Conservation (phyloP, 2,113 vertebrate species). For the Rhinogobius similis region DNA sequence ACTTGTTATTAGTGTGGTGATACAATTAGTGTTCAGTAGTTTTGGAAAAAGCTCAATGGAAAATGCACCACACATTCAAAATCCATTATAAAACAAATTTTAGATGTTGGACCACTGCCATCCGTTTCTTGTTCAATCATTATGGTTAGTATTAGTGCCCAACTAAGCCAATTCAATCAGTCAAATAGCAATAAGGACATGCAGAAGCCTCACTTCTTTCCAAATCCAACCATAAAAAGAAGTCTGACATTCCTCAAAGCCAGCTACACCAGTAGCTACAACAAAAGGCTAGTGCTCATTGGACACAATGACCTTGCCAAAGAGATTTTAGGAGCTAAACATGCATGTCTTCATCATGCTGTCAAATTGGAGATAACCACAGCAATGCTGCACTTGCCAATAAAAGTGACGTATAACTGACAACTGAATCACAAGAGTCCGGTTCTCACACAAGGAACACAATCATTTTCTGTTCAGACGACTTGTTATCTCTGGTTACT, state of each 20-base stretch:
- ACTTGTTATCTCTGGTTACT: conserved; percentile 27
- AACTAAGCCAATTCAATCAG: conserved; percentile 24
- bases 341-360: conserved; percentile 53
- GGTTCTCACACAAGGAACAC: conserved; percentile 33
- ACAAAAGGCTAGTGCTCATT: conserved; percentile 11
- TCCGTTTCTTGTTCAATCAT: neutral
- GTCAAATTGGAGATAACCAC: conserved; percentile 34
- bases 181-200: conserved; percentile 42
- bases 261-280: conserved; percentile 24
- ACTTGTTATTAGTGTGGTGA: neutral
- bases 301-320: conserved; percentile 28
- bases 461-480: conserved; percentile 19
- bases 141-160: conserved; percentile 14
- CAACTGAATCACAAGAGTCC: neutral
- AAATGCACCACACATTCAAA: conserved; percentile 3
- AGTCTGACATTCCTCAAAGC: conserved; percentile 20
- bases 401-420: conserved; percentile 30
- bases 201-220: conserved; percentile 31
- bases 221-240: conserved; percentile 13
- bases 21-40: neutral
- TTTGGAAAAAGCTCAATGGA: neutral
- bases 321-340: conserved; percentile 39
- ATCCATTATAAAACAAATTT: neutral
- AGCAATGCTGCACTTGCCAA: conserved; percentile 19
- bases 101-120: neutral